phyloP scores from a whole-genome alignment of 1,140 invertebrate genomes.

The Sipha flava region DNA sequence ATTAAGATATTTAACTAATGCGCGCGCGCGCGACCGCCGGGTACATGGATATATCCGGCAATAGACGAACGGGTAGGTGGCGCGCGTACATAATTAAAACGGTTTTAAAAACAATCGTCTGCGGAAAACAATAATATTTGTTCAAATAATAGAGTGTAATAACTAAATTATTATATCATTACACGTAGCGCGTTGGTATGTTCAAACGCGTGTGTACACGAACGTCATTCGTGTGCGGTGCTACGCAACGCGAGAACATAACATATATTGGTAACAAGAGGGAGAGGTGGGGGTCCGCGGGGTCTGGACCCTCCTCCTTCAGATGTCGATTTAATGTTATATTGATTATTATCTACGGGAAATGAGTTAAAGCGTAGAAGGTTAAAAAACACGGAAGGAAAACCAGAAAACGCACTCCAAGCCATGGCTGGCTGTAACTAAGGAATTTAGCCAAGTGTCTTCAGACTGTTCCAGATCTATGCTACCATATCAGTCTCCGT shows the following conservation, averaged over 20 bases:
- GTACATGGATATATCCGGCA: too few species aligned
- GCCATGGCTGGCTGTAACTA: background rate
- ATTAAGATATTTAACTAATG: slow-evolving; percentile 26
- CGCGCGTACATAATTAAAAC: background rate
- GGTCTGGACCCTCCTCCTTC: too few species aligned
- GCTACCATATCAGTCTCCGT: background rate
- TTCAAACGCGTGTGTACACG: too few species aligned
- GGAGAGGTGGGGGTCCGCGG: too few species aligned
- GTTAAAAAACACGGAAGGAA: background rate
- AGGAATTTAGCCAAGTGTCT: background rate
- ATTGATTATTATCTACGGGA: too few species aligned
- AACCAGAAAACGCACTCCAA: background rate
- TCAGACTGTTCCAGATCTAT: background rate
- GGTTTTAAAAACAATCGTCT: background rate
- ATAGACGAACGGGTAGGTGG: background rate
- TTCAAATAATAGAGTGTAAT: background rate
- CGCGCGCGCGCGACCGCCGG: background rate
- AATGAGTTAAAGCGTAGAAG: background rate
- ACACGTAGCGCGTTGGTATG: too few species aligned
- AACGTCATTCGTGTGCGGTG: too few species aligned
- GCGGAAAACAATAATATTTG: background rate
- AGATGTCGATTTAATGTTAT: too few species aligned
- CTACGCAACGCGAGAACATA: too few species aligned
- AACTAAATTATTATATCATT: too few species aligned
- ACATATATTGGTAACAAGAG: too few species aligned